Percentiles rank a stretch among this genome's conserved stretches.
These are phyloP conservation scores for Vollenhovia emeryi DNA, from an alignment of 1,140 invertebrate species.

Conservation along the genomic window DNA sequence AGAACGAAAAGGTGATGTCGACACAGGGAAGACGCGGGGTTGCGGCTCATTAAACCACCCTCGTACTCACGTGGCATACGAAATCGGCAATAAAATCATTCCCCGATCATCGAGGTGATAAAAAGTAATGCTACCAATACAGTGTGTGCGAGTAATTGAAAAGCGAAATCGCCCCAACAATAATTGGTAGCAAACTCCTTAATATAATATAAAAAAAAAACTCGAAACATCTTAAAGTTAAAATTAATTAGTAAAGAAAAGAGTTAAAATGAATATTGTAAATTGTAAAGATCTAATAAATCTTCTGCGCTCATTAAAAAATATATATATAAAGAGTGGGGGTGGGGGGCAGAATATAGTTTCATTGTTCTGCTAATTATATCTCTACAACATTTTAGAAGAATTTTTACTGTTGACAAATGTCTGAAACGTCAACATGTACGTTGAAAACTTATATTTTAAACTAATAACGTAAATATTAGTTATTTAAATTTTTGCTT, in stretches of 20 bases:
- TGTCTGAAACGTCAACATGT: not conserved
- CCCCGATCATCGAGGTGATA: constrained; percentile 77
- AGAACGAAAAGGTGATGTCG: constrained; percentile 48
- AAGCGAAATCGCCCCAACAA: constrained; percentile 44
- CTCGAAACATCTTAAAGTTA: not conserved
- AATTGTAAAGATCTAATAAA: not conserved
- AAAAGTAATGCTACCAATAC: constrained; percentile 62
- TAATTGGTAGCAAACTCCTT: not conserved
- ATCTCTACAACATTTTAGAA: not conserved
- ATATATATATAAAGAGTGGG: too few species aligned
- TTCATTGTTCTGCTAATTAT: not conserved
- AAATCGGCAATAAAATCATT: constrained; percentile 82
- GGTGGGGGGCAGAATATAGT: too few species aligned
- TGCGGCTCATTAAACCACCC: constrained; percentile 81
- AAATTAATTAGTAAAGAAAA: too few species aligned
- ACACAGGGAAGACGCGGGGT: constrained; percentile 35
- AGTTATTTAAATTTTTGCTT: not conserved
- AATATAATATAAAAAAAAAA: not conserved
- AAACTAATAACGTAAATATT: not conserved
- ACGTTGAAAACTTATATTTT: not conserved
- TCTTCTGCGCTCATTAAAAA: not conserved
- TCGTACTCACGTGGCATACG: constrained; percentile 78
- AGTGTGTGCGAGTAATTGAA: constrained; percentile 38
- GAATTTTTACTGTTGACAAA: not conserved
- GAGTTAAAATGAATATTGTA: not conserved